Evolutionary conservation across 2,888 invertebrate species (phyloP).

Genomic region (Choristoneura rosaceana): DNA sequence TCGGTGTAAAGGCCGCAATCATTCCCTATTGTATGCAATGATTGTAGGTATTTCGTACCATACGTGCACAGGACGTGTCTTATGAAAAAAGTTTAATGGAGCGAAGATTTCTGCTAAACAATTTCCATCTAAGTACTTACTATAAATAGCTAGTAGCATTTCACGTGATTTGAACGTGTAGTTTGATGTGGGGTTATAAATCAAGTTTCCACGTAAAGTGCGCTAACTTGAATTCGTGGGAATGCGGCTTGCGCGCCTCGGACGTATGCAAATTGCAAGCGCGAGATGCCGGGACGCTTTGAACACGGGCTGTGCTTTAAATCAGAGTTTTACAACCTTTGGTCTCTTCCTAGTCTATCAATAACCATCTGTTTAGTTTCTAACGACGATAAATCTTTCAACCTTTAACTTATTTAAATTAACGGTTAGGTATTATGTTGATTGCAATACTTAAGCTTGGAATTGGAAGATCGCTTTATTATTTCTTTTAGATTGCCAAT

Average conservation of each 20-base stretch:
- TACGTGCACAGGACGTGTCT: constrained; percentile 23
- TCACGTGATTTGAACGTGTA: constrained; percentile 10
- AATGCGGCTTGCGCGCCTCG: constrained; percentile 41
- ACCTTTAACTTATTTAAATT: constrained; percentile 4
- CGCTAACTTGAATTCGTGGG: constrained; percentile 44
- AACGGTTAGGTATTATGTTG: neutral
- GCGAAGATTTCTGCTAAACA: neutral
- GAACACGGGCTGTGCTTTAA: constrained; percentile 27
- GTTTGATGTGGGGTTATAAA: constrained; percentile 44
- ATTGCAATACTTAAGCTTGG: neutral
- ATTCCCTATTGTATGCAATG: constrained; percentile 35
- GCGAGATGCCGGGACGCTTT: constrained; percentile 43
- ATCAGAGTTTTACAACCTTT: constrained; percentile 40
- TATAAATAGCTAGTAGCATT: constrained; percentile 9
- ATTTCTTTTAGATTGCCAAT: too few species aligned
- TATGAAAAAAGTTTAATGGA: neutral
- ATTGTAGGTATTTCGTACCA: constrained; percentile 31
- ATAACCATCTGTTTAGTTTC: constrained; percentile 32
- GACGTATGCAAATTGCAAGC: constrained; percentile 50
- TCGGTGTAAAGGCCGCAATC: constrained; percentile 33
- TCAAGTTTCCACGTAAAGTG: constrained; percentile 45
- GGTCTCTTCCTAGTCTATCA: constrained; percentile 36
- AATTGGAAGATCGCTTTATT: too few species aligned
- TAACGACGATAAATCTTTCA: constrained; percentile 25
- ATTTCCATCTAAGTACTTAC: neutral